phyloP scores from a whole-genome alignment of 2,888 invertebrate genomes.

The Rhogogaster chlorosoma region DNA sequence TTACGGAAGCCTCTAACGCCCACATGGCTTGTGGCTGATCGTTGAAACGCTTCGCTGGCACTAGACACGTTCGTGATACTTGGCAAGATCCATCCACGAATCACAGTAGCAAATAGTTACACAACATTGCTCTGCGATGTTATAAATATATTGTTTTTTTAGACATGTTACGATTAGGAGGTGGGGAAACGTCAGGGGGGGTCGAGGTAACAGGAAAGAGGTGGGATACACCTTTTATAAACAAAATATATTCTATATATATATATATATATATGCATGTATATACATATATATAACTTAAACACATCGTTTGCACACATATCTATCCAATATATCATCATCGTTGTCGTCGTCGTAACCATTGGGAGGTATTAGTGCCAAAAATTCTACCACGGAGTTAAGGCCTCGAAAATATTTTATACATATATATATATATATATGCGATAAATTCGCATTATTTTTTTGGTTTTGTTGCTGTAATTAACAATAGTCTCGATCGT shows the following conservation, averaged over 20 bases:
- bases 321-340: background rate
- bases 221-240: background rate
- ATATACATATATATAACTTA: background rate
- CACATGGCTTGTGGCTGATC: constrained; percentile 39
- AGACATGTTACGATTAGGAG: background rate
- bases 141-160: constrained; percentile 18
- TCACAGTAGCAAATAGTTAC: constrained; percentile 18
- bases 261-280: background rate
- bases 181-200: background rate
- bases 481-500: background rate
- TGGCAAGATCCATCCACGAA: constrained; percentile 14
- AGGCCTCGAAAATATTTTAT: background rate
- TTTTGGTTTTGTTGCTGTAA: background rate
- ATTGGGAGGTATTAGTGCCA: background rate
- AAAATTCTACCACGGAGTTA: background rate
- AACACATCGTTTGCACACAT: background rate
- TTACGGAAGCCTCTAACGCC: constrained; percentile 39
- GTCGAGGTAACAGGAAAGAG: background rate
- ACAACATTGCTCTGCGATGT: constrained; percentile 12
- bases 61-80: constrained; percentile 23
- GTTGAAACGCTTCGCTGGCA: constrained; percentile 23
- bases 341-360: background rate
- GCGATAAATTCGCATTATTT: background rate
- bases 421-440: background rate
- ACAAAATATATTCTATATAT: background rate